These are phyloP conservation scores for Trypoxylus dichotomus DNA, from an alignment of 1,140 invertebrate species.

Conservation along the genomic window DNA sequence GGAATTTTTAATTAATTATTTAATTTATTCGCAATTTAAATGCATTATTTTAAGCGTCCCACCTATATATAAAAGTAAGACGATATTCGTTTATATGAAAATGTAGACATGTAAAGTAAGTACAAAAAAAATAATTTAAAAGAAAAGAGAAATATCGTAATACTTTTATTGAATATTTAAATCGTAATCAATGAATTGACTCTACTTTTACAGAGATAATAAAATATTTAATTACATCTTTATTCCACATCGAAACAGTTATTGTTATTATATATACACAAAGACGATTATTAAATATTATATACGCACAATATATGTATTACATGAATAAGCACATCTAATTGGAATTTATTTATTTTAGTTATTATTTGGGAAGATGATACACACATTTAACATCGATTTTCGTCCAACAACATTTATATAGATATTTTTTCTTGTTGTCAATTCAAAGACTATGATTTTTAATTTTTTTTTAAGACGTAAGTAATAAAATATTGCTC, in stretches of 20 bases:
- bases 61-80: background rate
- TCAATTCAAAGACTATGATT: conserved; percentile 15
- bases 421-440: background rate
- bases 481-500: background rate
- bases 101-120: background rate
- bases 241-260: background rate
- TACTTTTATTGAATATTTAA: background rate
- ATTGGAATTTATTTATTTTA: background rate
- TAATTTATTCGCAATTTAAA: background rate
- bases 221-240: conserved; percentile 8
- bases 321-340: conserved; percentile 3
- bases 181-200: conserved; percentile 11
- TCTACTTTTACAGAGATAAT: background rate
- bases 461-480: background rate
- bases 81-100: background rate
- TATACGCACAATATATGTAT: conserved; percentile 1
- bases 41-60: too few relatives aligned
- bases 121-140: too few relatives aligned
- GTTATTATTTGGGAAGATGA: background rate
- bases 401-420: background rate
- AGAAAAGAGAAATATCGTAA: background rate
- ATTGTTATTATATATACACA: background rate
- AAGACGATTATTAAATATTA: background rate
- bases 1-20: background rate
- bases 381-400: conserved; percentile 8